Percentiles rank a stretch among this genome's conserved stretches.
phyloP scores from a whole-genome alignment of 2,113 vertebrate species.

The Vulpes lagopus region DNA sequence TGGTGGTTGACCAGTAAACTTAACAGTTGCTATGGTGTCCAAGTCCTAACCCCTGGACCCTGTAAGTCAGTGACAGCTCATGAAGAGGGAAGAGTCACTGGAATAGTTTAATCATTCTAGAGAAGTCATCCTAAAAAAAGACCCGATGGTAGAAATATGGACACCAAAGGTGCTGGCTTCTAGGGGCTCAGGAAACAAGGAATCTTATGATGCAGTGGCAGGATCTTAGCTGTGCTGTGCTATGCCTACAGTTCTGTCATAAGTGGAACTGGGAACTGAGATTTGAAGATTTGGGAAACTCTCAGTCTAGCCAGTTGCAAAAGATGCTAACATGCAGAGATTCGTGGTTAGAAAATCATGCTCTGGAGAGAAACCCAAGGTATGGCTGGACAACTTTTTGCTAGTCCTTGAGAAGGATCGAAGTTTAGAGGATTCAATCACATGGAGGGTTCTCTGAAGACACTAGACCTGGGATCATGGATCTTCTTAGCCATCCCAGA shows the following conservation, averaged over 20 bases:
- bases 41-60: background rate
- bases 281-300: background rate
- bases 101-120: background rate
- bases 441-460: background rate
- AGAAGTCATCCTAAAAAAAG: background rate
- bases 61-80: background rate
- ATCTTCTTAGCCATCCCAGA: background rate
- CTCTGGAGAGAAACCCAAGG: background rate
- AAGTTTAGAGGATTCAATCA: background rate
- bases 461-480: background rate
- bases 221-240: background rate
- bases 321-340: background rate
- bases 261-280: background rate
- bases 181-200: background rate
- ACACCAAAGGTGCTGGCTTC: background rate
- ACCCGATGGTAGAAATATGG: background rate
- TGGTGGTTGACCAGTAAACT: background rate
- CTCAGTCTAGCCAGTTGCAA: background rate
- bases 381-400: background rate
- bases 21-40: background rate
- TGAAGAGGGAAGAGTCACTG: background rate
- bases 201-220: accelerated
- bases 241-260: background rate
- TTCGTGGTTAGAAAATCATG: background rate
- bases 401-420: background rate